phyloP scores from a whole-genome alignment of 2,113 vertebrate genomes.

The Eulemur macaco region DNA sequence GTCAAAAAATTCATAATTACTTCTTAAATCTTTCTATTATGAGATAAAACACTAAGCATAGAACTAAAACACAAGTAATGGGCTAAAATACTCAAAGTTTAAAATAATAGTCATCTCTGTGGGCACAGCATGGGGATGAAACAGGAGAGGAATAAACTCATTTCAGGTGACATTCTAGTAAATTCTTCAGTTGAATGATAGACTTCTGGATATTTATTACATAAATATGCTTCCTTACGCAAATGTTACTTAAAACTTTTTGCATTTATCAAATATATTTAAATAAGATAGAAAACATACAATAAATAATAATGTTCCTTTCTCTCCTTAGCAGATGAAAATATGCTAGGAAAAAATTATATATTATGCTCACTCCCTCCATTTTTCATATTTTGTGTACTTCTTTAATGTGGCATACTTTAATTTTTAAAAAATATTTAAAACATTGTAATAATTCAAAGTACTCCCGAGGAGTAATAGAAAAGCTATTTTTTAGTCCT shows the following conservation, averaged over 20 bases:
- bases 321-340: neutral
- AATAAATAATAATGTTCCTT: neutral
- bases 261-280: neutral
- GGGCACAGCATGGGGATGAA: neutral
- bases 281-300: neutral
- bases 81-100: neutral
- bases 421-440: neutral
- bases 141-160: neutral
- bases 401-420: neutral
- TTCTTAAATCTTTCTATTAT: neutral
- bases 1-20: neutral
- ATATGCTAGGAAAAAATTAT: neutral
- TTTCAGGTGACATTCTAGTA: neutral
- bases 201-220: neutral
- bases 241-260: neutral
- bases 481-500: conserved; percentile 14
- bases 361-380: neutral
- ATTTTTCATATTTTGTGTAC: neutral
- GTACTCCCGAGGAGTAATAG: neutral
- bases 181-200: neutral
- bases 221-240: neutral
- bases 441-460: neutral
- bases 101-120: neutral
- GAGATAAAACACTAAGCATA: neutral
- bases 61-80: neutral